phyloP scores from a whole-genome alignment of 2,888 invertebrate species.

The Cantharis lateralis region DNA sequence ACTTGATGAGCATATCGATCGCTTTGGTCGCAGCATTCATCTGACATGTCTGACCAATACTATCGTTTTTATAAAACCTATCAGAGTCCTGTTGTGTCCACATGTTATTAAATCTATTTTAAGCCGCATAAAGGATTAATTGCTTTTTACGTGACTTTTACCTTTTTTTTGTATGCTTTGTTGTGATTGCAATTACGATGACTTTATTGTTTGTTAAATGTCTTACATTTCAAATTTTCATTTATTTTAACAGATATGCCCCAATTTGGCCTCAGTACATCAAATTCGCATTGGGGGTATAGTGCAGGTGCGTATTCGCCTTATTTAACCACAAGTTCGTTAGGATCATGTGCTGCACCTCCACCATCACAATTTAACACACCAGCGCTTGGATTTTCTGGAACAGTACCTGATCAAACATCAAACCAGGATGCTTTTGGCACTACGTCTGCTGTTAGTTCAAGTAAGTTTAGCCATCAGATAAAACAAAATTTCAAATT shows the following conservation, averaged over 20 bases:
- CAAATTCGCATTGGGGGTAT: conserved; percentile 89
- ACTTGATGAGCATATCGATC: conserved; percentile 49
- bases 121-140: conserved; percentile 52
- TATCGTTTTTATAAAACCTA: conserved; percentile 39
- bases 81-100: conserved; percentile 42
- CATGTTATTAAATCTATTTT: conserved; percentile 52
- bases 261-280: conserved; percentile 81
- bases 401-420: conserved; percentile 69
- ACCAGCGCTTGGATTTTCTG: conserved; percentile 73
- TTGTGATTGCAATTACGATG: conserved; percentile 4
- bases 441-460: conserved; percentile 50
- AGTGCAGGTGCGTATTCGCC: conserved; percentile 86
- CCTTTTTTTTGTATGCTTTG: conserved; percentile 17
- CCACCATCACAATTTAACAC: conserved; percentile 73
- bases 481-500: neutral
- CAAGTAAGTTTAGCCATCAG: conserved; percentile 46
- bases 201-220: neutral
- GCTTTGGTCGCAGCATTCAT: conserved; percentile 38
- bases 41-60: conserved; percentile 30
- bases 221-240: neutral
- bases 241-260: conserved; percentile 71
- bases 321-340: conserved; percentile 71
- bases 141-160: conserved; percentile 46
- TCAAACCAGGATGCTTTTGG: conserved; percentile 58
- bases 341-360: conserved; percentile 77